These are phyloP conservation scores for Bellardia pandia DNA, from an alignment of 2,888 invertebrate genomes.

Conservation along the genomic window DNA sequence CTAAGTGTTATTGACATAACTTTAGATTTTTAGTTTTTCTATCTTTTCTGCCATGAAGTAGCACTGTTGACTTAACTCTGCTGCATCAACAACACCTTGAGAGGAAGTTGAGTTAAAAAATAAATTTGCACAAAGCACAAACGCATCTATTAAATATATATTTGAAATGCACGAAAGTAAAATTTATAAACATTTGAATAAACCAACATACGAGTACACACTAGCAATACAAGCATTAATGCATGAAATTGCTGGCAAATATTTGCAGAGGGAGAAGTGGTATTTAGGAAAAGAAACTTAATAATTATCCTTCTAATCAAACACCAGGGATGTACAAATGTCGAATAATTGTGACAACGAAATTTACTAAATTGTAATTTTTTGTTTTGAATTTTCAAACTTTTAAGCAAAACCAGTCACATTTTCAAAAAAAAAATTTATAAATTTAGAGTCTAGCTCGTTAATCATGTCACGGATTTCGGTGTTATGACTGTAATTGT, in stretches of 20 bases:
- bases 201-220: not conserved
- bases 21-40: not conserved
- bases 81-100: conserved; percentile 55
- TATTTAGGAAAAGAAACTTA: not conserved
- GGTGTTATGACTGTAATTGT: too few relatives aligned
- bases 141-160: conserved; percentile 24
- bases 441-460: too few relatives aligned
- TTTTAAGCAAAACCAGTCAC: too few relatives aligned
- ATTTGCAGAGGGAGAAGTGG: not conserved
- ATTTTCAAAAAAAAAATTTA: too few relatives aligned
- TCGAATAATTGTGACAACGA: not conserved
- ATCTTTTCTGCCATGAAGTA: not conserved
- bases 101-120: conserved; percentile 41
- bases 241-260: conserved; percentile 18
- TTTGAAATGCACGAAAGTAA: not conserved
- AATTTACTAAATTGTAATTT: too few relatives aligned
- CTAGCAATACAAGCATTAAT: not conserved
- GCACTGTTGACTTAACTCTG: conserved; percentile 50
- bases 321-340: not conserved
- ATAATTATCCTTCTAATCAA: conserved; percentile 6
- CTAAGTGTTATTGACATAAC: conserved; percentile 56
- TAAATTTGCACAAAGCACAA: conserved; percentile 28
- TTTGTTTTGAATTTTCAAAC: too few relatives aligned
- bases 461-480: too few relatives aligned
- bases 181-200: conserved; percentile 1